phyloP scores from a whole-genome alignment of 2,888 invertebrate genomes.

The Ornithoptera alexandrae region DNA sequence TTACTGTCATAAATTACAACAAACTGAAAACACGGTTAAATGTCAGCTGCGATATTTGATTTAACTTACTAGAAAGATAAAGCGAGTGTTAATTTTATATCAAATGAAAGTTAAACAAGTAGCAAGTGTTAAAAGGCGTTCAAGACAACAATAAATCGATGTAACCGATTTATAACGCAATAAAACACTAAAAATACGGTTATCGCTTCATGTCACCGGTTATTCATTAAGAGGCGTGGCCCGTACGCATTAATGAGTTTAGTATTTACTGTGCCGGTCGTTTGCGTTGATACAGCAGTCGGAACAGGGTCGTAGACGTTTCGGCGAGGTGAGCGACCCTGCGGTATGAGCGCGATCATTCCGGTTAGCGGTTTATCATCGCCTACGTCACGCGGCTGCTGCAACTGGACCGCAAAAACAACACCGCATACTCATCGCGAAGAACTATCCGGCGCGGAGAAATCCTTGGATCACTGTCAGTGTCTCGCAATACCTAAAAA shows the following conservation, averaged over 20 bases:
- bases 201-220: conserved; percentile 2
- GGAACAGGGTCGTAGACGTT: conserved; percentile 67
- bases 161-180: conserved; percentile 9
- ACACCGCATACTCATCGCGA: conserved; percentile 43
- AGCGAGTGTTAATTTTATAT: no score
- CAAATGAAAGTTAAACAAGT: neutral
- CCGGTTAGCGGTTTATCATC: conserved; percentile 61
- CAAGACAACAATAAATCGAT: neutral
- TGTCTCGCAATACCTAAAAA: neutral
- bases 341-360: conserved; percentile 58
- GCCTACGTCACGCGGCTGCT: conserved; percentile 39
- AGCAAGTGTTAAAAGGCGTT: neutral
- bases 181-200: conserved; percentile 12
- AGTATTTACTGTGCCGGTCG: conserved; percentile 55
- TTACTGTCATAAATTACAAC: no score
- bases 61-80: no score
- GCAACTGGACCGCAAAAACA: conserved; percentile 55
- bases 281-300: conserved; percentile 51
- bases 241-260: conserved; percentile 32
- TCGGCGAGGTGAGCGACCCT: conserved; percentile 70
- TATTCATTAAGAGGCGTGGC: conserved; percentile 30
- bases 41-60: neutral
- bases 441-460: conserved; percentile 35
- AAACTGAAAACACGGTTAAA: neutral
- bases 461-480: neutral